Evolutionary conservation across 2,113 vertebrate genomes (phyloP).

Genomic region (Pagrus major): DNA sequence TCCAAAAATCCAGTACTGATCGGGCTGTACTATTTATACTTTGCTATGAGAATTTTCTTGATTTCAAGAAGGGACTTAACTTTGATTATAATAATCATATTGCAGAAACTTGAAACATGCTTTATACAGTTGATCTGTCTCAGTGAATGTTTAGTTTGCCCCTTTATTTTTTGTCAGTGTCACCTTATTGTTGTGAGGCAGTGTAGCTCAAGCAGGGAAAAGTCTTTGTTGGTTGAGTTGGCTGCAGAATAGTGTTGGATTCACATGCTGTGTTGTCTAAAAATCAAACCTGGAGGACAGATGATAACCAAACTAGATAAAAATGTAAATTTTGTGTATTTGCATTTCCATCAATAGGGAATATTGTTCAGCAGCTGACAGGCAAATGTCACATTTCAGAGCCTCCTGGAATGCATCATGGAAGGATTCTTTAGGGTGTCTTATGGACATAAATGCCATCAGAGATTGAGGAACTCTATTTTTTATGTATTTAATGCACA

Average conservation of each 20-base stretch:
- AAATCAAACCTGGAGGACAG: neutral
- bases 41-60: no score
- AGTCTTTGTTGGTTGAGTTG: neutral
- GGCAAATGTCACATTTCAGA: neutral
- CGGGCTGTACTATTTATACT: no score
- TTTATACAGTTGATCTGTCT: no score
- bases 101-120: no score
- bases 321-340: neutral
- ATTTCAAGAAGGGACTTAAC: no score
- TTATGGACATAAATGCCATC: neutral
- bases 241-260: neutral
- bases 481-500: neutral
- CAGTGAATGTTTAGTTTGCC: neutral
- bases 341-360: neutral
- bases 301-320: neutral
- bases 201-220: neutral
- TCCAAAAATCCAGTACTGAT: no score
- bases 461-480: neutral
- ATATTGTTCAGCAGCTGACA: neutral
- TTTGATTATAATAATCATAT: no score
- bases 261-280: neutral
- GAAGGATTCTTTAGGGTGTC: neutral
- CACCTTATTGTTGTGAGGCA: neutral
- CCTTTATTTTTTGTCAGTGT: neutral
- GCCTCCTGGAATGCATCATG: neutral